Base-by-base conservation (phyloP, 2,113 vertebrate genomes). In the Lophura nycthemera region DNA sequence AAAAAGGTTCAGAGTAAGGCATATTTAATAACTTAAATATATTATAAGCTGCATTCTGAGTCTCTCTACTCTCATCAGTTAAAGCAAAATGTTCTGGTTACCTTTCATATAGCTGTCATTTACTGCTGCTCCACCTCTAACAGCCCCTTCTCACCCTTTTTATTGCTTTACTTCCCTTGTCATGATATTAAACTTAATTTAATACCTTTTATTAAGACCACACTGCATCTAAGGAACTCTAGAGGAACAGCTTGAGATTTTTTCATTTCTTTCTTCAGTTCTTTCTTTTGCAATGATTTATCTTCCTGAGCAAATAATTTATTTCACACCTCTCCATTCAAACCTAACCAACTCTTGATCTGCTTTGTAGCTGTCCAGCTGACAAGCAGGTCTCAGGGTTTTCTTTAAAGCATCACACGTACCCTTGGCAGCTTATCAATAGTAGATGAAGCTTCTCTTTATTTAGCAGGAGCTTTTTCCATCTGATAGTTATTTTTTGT, bases 141-240 rank as follows among this genome's bases (percentile, higher is more conserved):
- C 77, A 93, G 34, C 72, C 81, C 38, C 59, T 40, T 92, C 77
- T 95, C 75, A 86, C 79, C 36, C 48, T 82, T 90, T 95, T 85
- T 82, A 88, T 86, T 87, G 67, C 72, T 89, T 96, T 91, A 60
- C 45, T 93, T 90, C 72, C 65, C 93, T 94, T 95, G 52, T 86
- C 79, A 34, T 69, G 45, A 65, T 81, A 82, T 93, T 95, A 90
- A 88, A 86, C 57, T 75, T 86, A 64, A 95, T 90, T 89, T 81
- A 83, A 83, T 83, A 36, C 57, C 57, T 95, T 95, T 92, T 63
- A 90, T 80, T 75, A 40, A 88, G 48, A 43, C 73, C 17, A 7
- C 88, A 69, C 92, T 94, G 66, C 76, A 65, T 43, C 82, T 54
- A 69, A 82, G 72, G 90, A 96, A 81, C 27, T 38, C 65, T 92